phyloP scores from a whole-genome alignment of 2,888 invertebrate species.

The Amphipoea lucens region DNA sequence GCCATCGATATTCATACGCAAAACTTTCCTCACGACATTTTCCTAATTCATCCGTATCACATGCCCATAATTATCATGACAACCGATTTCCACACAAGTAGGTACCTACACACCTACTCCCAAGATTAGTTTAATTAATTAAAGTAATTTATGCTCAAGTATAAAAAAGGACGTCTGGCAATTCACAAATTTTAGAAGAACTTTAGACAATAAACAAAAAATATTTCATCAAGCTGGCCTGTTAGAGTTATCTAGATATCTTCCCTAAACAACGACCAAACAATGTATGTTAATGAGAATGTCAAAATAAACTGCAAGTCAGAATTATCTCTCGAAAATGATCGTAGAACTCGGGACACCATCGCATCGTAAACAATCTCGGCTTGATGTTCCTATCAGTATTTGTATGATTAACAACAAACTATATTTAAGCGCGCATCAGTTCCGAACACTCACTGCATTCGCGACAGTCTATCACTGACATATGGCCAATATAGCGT shows the following conservation, averaged over 20 bases:
- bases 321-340: conserved; percentile 23
- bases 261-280: neutral
- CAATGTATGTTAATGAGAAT: neutral
- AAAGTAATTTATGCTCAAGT: no score
- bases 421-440: conserved; percentile 43
- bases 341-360: conserved; percentile 14
- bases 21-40: no score
- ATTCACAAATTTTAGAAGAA: neutral
- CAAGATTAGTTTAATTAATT: neutral
- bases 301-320: conserved; percentile 16
- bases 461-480: conserved; percentile 7
- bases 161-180: no score
- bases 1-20: no score
- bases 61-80: no score
- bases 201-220: neutral
- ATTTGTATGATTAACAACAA: conserved; percentile 49
- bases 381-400: conserved; percentile 40
- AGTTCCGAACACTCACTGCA: conserved; percentile 18
- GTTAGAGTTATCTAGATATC: no score
- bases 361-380: neutral
- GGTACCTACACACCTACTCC: neutral
- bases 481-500: conserved; percentile 11
- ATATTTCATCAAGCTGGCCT: neutral
- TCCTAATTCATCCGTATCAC: no score
- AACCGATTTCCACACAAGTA: no score